These are phyloP conservation scores for Brevimyrus niger DNA, from an alignment of 2,113 vertebrate genomes.

Conservation along the genomic window DNA sequence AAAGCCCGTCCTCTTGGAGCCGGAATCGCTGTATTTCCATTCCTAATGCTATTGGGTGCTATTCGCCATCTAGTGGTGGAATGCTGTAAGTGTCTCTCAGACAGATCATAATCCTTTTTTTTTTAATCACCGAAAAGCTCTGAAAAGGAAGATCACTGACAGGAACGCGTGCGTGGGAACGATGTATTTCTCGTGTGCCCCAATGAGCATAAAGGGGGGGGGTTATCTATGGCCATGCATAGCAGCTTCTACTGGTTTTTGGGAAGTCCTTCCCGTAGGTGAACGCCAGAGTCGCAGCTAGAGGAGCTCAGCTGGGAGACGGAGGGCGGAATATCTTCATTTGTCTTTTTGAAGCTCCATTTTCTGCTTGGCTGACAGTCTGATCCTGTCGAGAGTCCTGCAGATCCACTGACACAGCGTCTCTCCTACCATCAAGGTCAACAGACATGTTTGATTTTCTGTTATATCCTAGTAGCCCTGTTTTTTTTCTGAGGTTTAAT, in stretches of 20 bases:
- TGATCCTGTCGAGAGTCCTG: background rate
- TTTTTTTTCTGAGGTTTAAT: background rate
- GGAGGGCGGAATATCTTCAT: conserved; percentile 66
- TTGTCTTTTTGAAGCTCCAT: background rate
- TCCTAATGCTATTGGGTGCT: background rate
- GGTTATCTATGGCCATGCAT: background rate
- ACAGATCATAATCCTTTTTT: background rate
- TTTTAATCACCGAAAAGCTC: background rate
- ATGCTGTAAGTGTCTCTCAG: background rate
- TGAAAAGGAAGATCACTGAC: background rate
- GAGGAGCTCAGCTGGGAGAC: conserved; percentile 88
- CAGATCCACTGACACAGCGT: background rate
- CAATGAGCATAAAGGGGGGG: background rate
- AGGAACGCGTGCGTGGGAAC: background rate
- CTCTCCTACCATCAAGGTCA: background rate
- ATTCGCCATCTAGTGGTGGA: conserved; percentile 13
- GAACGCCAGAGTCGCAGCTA: background rate
- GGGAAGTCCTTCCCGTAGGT: background rate
- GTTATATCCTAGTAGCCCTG: background rate
- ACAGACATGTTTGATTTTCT: background rate
- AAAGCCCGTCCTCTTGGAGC: background rate
- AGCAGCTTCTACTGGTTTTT: background rate
- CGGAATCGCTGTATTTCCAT: background rate
- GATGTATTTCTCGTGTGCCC: background rate
- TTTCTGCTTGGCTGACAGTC: background rate